These are phyloP conservation scores for Morone chrysops DNA, from an alignment of 2,113 vertebrate species.

Conservation along the genomic window DNA sequence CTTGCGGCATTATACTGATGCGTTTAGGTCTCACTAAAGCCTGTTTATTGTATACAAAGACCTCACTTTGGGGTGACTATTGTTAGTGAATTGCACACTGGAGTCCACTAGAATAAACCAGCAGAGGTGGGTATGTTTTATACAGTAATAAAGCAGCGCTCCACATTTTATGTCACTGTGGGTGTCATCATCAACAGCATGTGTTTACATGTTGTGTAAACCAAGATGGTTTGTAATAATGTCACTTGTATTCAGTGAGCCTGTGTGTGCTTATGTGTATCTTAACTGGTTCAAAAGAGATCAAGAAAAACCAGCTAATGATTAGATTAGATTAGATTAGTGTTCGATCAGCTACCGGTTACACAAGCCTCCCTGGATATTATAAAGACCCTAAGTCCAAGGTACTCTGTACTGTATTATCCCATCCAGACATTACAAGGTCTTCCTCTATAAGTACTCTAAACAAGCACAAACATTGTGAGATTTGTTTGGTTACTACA, in stretches of 20 bases:
- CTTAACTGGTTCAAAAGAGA: background rate
- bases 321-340: background rate
- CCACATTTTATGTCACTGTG: slow-evolving; percentile 77
- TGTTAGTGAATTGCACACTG: slow-evolving; percentile 42
- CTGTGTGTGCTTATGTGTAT: background rate
- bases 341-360: background rate
- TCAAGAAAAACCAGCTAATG: background rate
- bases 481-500: slow-evolving; percentile 2
- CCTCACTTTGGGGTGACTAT: slow-evolving; percentile 54
- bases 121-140: slow-evolving; percentile 57
- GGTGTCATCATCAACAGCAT: slow-evolving; percentile 38
- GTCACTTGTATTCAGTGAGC: background rate
- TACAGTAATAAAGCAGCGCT: slow-evolving; percentile 81
- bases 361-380: slow-evolving; percentile 17
- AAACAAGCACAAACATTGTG: slow-evolving; percentile 30
- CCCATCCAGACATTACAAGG: slow-evolving; percentile 26
- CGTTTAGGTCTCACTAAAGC: slow-evolving; percentile 64
- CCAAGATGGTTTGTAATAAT: slow-evolving; percentile 3
- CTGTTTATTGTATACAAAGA: slow-evolving; percentile 56
- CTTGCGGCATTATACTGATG: slow-evolving; percentile 52
- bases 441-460: background rate
- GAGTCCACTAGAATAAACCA: slow-evolving; percentile 56
- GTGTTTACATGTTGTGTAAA: slow-evolving; percentile 6
- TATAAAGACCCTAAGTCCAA: slow-evolving; percentile 15
- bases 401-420: slow-evolving; percentile 21